Base-by-base conservation (phyloP, 2,113 vertebrate species). In the Coturnix japonica region DNA sequence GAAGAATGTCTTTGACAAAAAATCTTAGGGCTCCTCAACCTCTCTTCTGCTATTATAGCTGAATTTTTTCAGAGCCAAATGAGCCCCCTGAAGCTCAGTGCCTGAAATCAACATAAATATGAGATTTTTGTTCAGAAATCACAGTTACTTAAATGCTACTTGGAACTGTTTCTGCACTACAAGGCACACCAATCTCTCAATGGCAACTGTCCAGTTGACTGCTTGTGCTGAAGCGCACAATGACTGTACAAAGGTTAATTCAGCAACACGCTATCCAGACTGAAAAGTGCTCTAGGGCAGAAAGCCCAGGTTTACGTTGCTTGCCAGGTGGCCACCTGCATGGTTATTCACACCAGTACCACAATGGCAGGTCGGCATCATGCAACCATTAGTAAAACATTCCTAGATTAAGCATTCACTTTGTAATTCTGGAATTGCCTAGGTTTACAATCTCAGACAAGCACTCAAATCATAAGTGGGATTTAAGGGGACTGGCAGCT, bases 201-300 rank as follows among this genome's bases (percentile, higher is more conserved):
- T 18, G 56, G 26, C n/a, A 85, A 47, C 14, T 41, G 8, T 13
- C 31, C 46, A 13, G 6, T 20, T 81, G 21, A 56, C 18, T 74
- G 20, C 47, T 46, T 76, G 4, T 3, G 3, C 31, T 31, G 26
- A 49, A 46, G 2, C 18, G 10, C 28, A 2, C 22, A 56, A 13
- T 44, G 44, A 21, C 69, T 47, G 35, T 77, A 80, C 0, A 0
- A 51, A 57, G 3, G 4, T 12, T 73, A 89, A 77, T 31, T 49
- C 77, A 84, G 30, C 1, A 2, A 28, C 21, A 19, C 9, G 21
- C 5, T 14, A 47, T 14, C 19, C 49, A 65, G 21, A 18, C 31
- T 37, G 20, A 69, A 59, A n/a, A 65, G 54, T 46, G 18, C 3
- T 66, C 39, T 63, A 35, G 12, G 11, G 11, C 8, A 23, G 5